A percentile compares a stretch with the other conserved stretches of the same genome.
phyloP scores from a whole-genome alignment of 2,888 invertebrate genomes.

The Lottia scabra region DNA sequence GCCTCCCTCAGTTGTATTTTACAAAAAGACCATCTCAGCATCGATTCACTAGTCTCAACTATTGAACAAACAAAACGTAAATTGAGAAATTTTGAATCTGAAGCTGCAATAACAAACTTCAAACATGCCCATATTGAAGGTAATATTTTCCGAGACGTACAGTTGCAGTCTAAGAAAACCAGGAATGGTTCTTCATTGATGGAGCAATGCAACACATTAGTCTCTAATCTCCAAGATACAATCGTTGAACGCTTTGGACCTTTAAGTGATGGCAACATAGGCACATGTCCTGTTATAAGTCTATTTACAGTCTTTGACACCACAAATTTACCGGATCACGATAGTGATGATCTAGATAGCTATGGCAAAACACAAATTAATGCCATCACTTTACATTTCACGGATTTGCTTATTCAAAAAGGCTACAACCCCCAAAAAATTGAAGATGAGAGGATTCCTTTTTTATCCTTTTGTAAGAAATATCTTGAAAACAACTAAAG shows the following conservation, averaged over 20 bases:
- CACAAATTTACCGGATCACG: not conserved
- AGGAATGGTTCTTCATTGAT: not conserved
- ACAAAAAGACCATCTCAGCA: too few species aligned
- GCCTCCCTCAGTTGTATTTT: too few species aligned
- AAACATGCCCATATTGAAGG: not conserved
- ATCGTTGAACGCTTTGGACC: not conserved
- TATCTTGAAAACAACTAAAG: too few species aligned
- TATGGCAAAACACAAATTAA: not conserved
- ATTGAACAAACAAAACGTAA: too few species aligned
- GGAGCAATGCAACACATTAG: not conserved
- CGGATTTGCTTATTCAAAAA: too few species aligned
- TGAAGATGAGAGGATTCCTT: too few species aligned
- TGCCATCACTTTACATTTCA: too few species aligned
- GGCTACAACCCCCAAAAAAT: too few species aligned
- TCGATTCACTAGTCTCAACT: too few species aligned
- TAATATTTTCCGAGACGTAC: not conserved
- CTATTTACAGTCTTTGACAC: not conserved
- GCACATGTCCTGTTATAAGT: not conserved
- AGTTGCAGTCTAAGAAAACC: not conserved
- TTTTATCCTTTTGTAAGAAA: too few species aligned
- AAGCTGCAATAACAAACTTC: not conserved
- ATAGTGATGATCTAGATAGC: too few species aligned
- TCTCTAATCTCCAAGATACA: not conserved
- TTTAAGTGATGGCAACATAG: not conserved
- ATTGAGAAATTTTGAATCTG: not conserved